Evolutionary conservation across 2,888 invertebrate genomes (phyloP), one percentile per base, ranked within the genome.

Genomic region (Eupithecia centaureata): DNA sequence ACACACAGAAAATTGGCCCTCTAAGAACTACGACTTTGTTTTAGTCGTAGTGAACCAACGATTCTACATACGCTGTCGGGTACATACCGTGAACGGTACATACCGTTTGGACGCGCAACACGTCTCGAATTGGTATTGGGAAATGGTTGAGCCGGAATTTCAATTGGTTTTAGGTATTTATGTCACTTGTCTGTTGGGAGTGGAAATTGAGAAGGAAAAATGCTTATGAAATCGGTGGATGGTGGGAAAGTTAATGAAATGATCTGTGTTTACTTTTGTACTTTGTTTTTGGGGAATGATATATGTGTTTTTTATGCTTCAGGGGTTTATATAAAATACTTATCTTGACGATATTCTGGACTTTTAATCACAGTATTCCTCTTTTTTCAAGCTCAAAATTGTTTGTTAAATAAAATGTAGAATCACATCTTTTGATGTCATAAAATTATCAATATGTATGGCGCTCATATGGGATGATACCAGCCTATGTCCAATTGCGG

Each of bases 151-250:
- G 82, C 81, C 72, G 83, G 85, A 85, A 86, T 86, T 88, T 83
- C 82, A 86, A 88, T 87, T 86, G 83, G 82, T 82, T 86, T 81
- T 84, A 77, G 80, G 82, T 83, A 85, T 83, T 84, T 81, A 82
- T 77, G 80, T 79, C 80, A 77, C 77, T 79, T 82, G 80, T 82
- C 78, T 79, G 74, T 67, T 59, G 54, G 60, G 33, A 27, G 35
- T 51, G 69, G 38, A 63, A 60, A 69, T 70, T 60, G 60, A 66
- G 60, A 51, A 47, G 22, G 13, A 59, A 65, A 65, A 60, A 65
- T 61, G 33, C 30, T 56, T 63, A 63, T 63, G 33, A 51, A 51
- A 61, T 28, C 28, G 22, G 32, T 51, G 42, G 30, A 33, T 33
- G 57, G 57, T 22, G 12, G 30, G 32, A n/a, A 12, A n/a, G 32